Conservation (phyloP, 2,888 invertebrate species). For the Ceraclea dissimilis region DNA sequence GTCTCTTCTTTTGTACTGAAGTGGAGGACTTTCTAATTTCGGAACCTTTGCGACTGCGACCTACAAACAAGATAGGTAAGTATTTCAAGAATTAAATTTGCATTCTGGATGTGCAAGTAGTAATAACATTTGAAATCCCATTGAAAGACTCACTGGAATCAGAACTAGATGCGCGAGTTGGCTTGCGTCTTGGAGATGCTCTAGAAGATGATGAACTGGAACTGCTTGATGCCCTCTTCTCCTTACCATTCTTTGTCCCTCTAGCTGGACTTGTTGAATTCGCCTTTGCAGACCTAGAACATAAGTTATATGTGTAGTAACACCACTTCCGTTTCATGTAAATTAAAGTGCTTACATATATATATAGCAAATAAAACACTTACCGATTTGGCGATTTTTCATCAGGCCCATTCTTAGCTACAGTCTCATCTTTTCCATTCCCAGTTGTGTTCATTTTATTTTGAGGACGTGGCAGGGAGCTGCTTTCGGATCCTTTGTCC, state of each 20-base stretch:
- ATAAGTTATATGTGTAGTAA: no score
- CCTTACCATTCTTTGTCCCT: constrained; percentile 22
- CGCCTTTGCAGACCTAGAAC: constrained; percentile 17
- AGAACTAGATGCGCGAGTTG: constrained; percentile 17
- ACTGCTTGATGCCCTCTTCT: constrained; percentile 19
- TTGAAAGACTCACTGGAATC: constrained; percentile 22
- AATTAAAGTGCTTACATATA: no score
- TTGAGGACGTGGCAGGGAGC: constrained; percentile 49
- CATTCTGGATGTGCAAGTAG: no score
- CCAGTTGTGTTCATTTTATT: constrained; percentile 57
- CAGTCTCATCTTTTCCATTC: constrained; percentile 30
- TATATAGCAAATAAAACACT: not conserved
- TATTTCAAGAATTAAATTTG: no score
- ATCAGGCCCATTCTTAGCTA: constrained; percentile 12
- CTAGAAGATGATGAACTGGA: constrained; percentile 18
- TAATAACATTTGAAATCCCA: no score
- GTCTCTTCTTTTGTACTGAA: constrained; percentile 79
- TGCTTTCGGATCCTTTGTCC: constrained; percentile 34
- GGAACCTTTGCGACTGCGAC: constrained; percentile 23
- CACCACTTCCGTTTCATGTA: no score
- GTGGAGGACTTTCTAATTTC: constrained; percentile 62
- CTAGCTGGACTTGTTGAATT: constrained; percentile 18
- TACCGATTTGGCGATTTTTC: constrained; percentile 18
- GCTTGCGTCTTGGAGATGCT: constrained; percentile 10
- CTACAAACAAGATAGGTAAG: constrained; percentile 2